These are phyloP conservation scores for Temnopleurus reevesii DNA, from an alignment of 53 echinoderm and acorn worm species.

Conservation along the genomic window DNA sequence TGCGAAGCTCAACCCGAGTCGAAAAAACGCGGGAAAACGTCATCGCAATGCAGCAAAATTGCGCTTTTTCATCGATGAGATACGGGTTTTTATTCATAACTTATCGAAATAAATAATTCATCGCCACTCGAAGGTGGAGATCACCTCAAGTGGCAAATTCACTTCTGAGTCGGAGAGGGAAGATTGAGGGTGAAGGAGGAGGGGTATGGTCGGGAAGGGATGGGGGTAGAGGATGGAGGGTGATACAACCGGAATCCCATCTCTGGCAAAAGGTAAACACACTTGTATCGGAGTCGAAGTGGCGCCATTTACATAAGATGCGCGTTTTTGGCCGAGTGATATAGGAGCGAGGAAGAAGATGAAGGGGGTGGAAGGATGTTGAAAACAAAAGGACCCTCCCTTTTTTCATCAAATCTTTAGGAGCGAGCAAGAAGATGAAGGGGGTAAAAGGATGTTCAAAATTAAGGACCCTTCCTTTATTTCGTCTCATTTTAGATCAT, in stretches of 20 bases:
- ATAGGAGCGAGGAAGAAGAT: background rate
- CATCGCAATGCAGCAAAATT: background rate
- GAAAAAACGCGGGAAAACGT: background rate
- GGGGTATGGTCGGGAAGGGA: background rate
- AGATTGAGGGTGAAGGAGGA: background rate
- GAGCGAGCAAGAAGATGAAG: too few relatives aligned
- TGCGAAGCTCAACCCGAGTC: background rate
- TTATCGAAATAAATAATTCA: slow-evolving; percentile 43
- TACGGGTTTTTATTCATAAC: slow-evolving; percentile 34
- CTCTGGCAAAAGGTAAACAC: slow-evolving; percentile 19
- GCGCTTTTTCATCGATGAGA: background rate
- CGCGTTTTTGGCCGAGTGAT: background rate
- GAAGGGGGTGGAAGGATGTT: background rate
- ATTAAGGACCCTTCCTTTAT: too few relatives aligned
- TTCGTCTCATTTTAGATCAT: too few relatives aligned
- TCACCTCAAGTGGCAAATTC: slow-evolving; percentile 28
- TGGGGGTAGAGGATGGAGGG: background rate
- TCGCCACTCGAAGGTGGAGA: slow-evolving; percentile 22
- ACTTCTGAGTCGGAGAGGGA: background rate
- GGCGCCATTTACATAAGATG: slow-evolving; percentile 32
- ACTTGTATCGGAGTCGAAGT: slow-evolving; percentile 23
- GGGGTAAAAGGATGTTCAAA: too few relatives aligned
- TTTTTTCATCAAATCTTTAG: too few relatives aligned
- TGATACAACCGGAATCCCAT: background rate
- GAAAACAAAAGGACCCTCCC: background rate